Conservation (phyloP, 2,797 vertebrate species). For the Myotis daubentonii region DNA sequence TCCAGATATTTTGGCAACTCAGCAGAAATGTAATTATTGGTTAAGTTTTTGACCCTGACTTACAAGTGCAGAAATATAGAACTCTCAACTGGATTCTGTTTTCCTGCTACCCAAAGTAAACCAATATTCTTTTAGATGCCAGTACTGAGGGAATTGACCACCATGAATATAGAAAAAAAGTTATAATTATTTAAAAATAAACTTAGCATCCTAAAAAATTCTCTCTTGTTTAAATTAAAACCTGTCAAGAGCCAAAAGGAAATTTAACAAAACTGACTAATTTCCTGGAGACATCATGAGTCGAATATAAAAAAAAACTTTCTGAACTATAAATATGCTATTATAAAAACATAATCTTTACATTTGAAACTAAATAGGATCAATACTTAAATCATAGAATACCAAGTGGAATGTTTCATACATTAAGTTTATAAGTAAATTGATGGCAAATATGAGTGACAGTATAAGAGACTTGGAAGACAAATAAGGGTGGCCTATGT, state of each 20-base stretch:
- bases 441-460: neutral
- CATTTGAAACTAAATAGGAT: neutral
- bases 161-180: neutral
- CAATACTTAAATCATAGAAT: neutral
- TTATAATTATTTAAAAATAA: neutral
- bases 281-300: neutral
- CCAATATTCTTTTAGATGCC: neutral
- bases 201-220: neutral
- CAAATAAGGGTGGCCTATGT: neutral
- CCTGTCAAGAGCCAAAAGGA: neutral
- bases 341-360: neutral
- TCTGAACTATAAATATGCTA: neutral
- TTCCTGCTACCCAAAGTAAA: neutral
- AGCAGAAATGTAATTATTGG: neutral
- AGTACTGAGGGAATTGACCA: neutral
- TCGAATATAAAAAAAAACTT: neutral
- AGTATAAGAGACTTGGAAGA: neutral
- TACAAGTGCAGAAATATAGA: neutral
- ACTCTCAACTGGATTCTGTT: neutral
- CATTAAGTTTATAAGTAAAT: neutral
- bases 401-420: neutral
- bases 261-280: neutral
- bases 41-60: neutral
- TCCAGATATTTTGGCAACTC: neutral
- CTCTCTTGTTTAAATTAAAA: neutral